phyloP scores from a whole-genome alignment of 1,140 invertebrate species.

The Manduca sexta region DNA sequence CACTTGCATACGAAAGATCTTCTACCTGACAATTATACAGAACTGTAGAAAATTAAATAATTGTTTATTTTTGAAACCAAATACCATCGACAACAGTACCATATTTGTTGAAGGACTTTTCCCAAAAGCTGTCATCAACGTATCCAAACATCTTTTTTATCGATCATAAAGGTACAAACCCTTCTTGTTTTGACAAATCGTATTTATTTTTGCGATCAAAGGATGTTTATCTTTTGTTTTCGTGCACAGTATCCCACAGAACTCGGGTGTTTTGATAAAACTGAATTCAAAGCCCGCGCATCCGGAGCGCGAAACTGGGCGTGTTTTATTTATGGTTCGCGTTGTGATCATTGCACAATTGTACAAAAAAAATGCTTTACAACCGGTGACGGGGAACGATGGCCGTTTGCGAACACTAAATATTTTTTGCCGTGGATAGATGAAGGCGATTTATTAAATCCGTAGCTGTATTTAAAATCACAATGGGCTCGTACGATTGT shows the following conservation, averaged over 20 bases:
- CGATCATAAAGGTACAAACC: background rate
- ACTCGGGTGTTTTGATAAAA: conserved; percentile 19
- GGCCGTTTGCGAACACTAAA: conserved; percentile 6
- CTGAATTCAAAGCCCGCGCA: conserved; percentile 15
- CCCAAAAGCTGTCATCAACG: too few relatives aligned
- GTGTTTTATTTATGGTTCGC: conserved; percentile 54
- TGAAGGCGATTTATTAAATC: too few relatives aligned
- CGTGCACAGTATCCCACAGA: background rate
- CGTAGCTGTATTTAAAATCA: too few relatives aligned
- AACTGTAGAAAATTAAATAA: too few relatives aligned
- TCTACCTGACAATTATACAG: too few relatives aligned
- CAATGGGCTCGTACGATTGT: too few relatives aligned
- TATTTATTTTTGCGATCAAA: conserved; percentile 6
- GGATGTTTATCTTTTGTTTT: conserved; percentile 10
- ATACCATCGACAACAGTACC: background rate
- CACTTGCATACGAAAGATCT: too few relatives aligned
- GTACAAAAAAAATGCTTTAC: conserved; percentile 37
- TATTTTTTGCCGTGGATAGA: conserved; percentile 5
- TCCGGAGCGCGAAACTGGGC: conserved; percentile 32
- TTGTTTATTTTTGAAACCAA: background rate
- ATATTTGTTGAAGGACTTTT: too few relatives aligned
- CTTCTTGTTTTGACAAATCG: conserved; percentile 3
- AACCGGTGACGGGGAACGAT: conserved; percentile 21
- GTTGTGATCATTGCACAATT: conserved; percentile 48
- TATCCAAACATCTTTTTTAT: too few relatives aligned